A percentile compares a stretch with the other conserved stretches of the same genome.
These are phyloP conservation scores for Agapostemon virescens DNA, from an alignment of 2,888 invertebrate genomes.

Conservation along the genomic window DNA sequence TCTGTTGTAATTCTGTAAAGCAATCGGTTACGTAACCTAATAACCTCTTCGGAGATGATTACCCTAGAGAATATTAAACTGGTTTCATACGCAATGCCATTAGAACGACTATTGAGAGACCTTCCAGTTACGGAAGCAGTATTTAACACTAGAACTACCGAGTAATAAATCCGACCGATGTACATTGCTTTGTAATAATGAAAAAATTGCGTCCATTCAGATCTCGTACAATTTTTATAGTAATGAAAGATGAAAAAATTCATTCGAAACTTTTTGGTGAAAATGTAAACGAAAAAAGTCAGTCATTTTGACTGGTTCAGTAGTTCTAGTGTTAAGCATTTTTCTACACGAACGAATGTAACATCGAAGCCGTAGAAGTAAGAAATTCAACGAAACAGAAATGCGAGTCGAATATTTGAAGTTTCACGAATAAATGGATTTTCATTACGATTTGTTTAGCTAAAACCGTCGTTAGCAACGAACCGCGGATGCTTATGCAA, in stretches of 20 bases:
- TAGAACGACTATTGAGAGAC: neutral
- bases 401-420: no score
- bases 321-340: no score
- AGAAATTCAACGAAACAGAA: neutral
- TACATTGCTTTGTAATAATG: no score
- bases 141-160: no score
- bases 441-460: neutral
- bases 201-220: no score
- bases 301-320: no score
- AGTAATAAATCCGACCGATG: no score
- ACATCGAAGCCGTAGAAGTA: neutral
- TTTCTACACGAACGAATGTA: neutral
- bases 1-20: neutral
- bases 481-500: neutral
- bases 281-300: no score
- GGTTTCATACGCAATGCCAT: no score
- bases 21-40: neutral
- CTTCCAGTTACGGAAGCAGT: neutral
- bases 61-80: neutral
- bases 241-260: no score
- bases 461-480: neutral
- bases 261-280: no score
- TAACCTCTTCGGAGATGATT: neutral
- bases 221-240: no score
- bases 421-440: neutral